Conservation (phyloP, 2,888 invertebrate species). For the Colletes collaris region DNA sequence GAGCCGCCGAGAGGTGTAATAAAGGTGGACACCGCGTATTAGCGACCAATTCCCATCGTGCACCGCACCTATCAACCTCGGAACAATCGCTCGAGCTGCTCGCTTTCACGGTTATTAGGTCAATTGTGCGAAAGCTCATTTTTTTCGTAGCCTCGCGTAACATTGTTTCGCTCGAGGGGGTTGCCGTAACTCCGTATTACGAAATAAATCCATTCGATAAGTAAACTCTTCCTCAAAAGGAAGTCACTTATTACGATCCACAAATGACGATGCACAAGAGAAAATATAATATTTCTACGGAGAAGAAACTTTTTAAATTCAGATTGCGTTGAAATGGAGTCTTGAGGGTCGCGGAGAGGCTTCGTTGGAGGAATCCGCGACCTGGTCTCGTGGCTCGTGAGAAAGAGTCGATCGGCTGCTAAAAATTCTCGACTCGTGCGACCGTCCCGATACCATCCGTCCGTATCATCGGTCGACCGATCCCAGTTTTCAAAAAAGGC, state of each 20-base stretch:
- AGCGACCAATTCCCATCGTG: conserved; percentile 54
- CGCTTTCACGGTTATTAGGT: conserved; percentile 69
- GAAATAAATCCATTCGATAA: too few species aligned
- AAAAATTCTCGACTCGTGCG: conserved; percentile 55
- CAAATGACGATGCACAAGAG: too few species aligned
- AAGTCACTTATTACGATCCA: too few species aligned
- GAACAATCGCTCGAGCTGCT: conserved; percentile 47
- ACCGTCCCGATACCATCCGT: conserved; percentile 33
- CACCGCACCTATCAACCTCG: conserved; percentile 46
- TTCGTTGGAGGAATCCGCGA: not conserved
- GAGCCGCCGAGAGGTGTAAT: conserved; percentile 60
- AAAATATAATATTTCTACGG: too few species aligned
- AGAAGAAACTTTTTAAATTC: too few species aligned
- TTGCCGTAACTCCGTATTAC: too few species aligned
- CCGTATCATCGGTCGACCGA: conserved; percentile 44
- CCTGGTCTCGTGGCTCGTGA: conserved; percentile 35
- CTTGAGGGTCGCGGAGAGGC: too few species aligned
- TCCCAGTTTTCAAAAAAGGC: conserved; percentile 55
- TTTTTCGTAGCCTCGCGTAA: conserved; percentile 24
- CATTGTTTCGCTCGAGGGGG: not conserved
- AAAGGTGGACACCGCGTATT: conserved; percentile 65
- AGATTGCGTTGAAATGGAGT: too few species aligned
- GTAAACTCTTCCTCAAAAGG: too few species aligned
- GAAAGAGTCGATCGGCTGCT: conserved; percentile 51
- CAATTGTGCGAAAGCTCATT: conserved; percentile 63